Evolutionary conservation across 2,888 invertebrate species (phyloP).

Genomic region (Diplolepis rosae): DNA sequence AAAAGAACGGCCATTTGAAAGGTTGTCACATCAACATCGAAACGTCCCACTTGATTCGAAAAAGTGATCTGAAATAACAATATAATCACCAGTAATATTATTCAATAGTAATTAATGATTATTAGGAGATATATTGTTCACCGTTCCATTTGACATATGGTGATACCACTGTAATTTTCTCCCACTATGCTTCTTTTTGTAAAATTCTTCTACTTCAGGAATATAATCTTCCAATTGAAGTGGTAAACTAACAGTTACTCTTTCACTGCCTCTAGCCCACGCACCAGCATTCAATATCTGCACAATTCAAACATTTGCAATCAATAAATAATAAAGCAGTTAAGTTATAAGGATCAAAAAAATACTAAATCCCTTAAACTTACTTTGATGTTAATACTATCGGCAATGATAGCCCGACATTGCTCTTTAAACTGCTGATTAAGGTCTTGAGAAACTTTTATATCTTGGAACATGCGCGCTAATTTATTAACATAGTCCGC

Average conservation of each 20-base stretch:
- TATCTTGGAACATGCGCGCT: constrained; percentile 98
- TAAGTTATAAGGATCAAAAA: no score
- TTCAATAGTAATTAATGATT: not conserved
- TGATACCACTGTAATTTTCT: constrained; percentile 99
- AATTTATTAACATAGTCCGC: constrained; percentile 99
- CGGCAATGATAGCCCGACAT: constrained; percentile 85
- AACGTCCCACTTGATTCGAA: constrained; percentile 92
- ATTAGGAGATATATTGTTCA: constrained; percentile 61
- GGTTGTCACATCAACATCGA: constrained; percentile 98
- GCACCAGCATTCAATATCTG: constrained; percentile 97
- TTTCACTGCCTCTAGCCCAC: constrained; percentile 96
- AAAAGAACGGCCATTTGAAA: constrained; percentile 99
- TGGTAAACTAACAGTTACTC: constrained; percentile 96
- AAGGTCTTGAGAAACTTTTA: constrained; percentile 97
- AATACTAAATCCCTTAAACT: not conserved
- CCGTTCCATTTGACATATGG: constrained; percentile 99
- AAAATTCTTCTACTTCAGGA: constrained; percentile 99
- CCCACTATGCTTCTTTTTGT: constrained; percentile 97
- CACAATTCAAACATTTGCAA: constrained; percentile 14
- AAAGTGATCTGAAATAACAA: constrained; percentile 84
- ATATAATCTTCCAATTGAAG: constrained; percentile 99
- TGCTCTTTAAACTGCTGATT: constrained; percentile 91
- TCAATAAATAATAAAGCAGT: not conserved
- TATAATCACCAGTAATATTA: constrained; percentile 30
- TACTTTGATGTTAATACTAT: constrained; percentile 94